phyloP scores from a whole-genome alignment of 2,113 vertebrate genomes.

The Anas platyrhynchos region DNA sequence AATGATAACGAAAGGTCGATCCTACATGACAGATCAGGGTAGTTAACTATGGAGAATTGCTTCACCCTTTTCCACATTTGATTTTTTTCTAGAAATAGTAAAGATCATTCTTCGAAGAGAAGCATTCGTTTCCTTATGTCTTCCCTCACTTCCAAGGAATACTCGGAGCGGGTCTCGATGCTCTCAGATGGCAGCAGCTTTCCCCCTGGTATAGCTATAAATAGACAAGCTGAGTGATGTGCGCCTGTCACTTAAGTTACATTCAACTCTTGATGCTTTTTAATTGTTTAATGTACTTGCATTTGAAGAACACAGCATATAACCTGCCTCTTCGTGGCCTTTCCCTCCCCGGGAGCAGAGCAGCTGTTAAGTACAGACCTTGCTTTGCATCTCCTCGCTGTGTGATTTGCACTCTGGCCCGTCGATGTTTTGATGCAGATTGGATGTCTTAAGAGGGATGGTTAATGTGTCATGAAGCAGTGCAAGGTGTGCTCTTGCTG shows the following conservation, averaged over 20 bases:
- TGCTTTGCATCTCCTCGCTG: not conserved
- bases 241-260: not conserved
- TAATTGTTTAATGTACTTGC: not conserved
- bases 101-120: not conserved
- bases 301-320: accelerated
- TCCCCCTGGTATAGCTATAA: not conserved
- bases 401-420: not conserved
- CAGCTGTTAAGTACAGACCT: not conserved
- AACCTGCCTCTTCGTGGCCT: not conserved
- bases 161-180: not conserved
- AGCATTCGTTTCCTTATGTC: not conserved
- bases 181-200: not conserved
- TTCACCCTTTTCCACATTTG: not conserved
- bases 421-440: not conserved
- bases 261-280: not conserved
- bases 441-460: not conserved
- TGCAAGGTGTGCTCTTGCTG: not conserved
- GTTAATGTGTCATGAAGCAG: not conserved
- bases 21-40: accelerated
- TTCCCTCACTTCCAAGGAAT: not conserved
- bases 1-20: not conserved
- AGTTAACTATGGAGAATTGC: not conserved
- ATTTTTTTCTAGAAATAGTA: not conserved
- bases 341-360: not conserved
- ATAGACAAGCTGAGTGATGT: not conserved